A percentile compares a stretch with the other conserved stretches of the same genome.
Conservation (phyloP, 2,113 vertebrate genomes). For the Benitochromis conjunctus region DNA sequence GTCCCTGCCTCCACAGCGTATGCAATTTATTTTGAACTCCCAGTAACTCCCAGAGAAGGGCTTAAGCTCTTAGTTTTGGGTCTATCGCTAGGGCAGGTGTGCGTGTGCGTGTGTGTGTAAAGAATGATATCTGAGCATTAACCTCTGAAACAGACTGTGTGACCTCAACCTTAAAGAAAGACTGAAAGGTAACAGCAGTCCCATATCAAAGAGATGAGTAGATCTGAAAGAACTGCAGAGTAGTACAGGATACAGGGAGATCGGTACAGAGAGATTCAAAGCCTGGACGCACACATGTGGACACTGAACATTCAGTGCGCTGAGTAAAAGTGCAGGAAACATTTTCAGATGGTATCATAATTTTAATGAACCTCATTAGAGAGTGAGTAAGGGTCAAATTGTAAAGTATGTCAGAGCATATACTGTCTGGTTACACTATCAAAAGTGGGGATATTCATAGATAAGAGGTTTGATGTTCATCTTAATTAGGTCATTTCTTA, state of each 20-base stretch:
- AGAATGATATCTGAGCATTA: not conserved
- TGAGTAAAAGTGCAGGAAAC: not conserved
- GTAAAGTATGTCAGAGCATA: not conserved
- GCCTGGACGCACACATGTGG: not conserved
- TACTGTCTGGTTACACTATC: not conserved
- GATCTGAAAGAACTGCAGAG: not conserved
- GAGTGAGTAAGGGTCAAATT: not conserved
- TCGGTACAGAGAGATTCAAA: not conserved
- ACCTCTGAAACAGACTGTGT: not conserved
- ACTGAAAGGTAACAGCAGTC: not conserved
- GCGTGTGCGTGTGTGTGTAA: not conserved
- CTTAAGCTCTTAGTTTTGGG: not conserved
- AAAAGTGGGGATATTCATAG: not conserved
- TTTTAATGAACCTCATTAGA: not conserved
- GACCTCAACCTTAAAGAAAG: conserved; percentile 1
- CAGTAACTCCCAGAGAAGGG: not conserved
- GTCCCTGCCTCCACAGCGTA: not conserved
- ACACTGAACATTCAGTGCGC: not conserved
- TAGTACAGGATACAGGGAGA: not conserved
- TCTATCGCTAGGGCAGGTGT: conserved; percentile 8
- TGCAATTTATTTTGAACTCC: not conserved
- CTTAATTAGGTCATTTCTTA: not conserved
- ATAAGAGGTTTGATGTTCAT: not conserved
- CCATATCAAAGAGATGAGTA: not conserved
- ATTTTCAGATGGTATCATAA: not conserved